Evolutionary conservation across 1,140 invertebrate species (phyloP), one percentile per base, ranked within the genome.

Genomic region (Drosophila navojoa): DNA sequence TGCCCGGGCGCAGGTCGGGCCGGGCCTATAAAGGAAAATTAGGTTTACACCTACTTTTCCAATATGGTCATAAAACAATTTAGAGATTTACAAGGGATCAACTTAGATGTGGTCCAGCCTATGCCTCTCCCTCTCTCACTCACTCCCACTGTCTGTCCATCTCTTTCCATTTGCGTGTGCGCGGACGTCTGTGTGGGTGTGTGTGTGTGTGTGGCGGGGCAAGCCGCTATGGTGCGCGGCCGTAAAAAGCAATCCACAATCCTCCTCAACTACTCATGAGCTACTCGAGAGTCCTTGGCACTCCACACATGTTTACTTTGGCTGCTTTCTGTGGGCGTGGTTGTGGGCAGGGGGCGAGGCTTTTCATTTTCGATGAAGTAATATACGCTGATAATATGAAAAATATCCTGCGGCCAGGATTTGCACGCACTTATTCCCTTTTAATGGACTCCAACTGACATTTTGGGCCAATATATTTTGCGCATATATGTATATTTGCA

Each of bases 1-100:
- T 55, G 40, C 15, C 4, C 53, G 15, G 54, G 54, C 54, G 60
- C 68, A 52, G 60, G 61, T 62, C 64, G 49, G 7, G 58, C 62
- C 58, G 27, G 29, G 53, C 59, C n/a, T 54, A 87, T 87, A 82
- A 87, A 80, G 70, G 68, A 89, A 89, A 90, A 90, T 90, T 85
- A 79, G 85, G 85, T 90, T 90, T 90, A 90, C 85, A 90, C 85
- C 85, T 90, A 79, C 60, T 72, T 75, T 79, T 68, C 68, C 85
- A 90, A 90, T 90, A 90, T 81, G 60, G 57, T 77, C 85, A 90
- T 90, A 89, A 89, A 89, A 89, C 84, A 89, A 89, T 89, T 89
- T 89, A 84, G 68, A 77, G 84, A 89, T 89, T 89, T 89, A 89
- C 84, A 84, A 84, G 71, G 77, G 84, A 89, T 87, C 84, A 89